Percentiles rank a stretch among this genome's conserved stretches.
Conservation (phyloP, 2,888 invertebrate genomes). For the Pollenia angustigena region DNA sequence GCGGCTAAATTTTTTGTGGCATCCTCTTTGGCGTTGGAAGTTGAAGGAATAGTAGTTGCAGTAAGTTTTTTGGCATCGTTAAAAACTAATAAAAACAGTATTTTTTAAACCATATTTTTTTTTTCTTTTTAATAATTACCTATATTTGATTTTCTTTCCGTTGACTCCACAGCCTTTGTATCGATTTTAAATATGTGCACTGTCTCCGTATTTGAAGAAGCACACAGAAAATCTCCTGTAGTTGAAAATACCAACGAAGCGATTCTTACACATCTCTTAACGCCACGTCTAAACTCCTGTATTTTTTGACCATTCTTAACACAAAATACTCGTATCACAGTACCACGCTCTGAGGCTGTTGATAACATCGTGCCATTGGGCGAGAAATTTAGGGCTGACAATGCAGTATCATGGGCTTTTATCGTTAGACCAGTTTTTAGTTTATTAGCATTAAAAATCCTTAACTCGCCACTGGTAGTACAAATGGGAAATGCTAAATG, state of each 20-base stretch:
- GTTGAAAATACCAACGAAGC: conserved; percentile 83
- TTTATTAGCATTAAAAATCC: conserved; percentile 83
- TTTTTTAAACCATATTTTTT: background rate
- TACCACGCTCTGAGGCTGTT: conserved; percentile 84
- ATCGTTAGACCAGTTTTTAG: conserved; percentile 81
- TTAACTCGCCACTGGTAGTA: conserved; percentile 81
- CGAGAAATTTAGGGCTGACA: conserved; percentile 83
- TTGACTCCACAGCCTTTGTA: conserved; percentile 79
- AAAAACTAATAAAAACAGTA: conserved; percentile 31
- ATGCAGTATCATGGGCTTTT: conserved; percentile 82
- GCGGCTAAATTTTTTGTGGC: background rate
- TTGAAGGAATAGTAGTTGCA: conserved; percentile 20
- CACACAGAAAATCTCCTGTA: conserved; percentile 82
- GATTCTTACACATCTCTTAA: conserved; percentile 83
- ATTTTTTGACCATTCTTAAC: conserved; percentile 83
- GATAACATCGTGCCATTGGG: conserved; percentile 82
- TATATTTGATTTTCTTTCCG: conserved; percentile 78
- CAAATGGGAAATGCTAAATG: conserved; percentile 83
- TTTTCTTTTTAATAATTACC: conserved; percentile 10
- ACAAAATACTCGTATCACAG: conserved; percentile 84
- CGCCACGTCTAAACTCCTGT: conserved; percentile 84
- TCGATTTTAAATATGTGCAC: conserved; percentile 84
- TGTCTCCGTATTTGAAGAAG: conserved; percentile 84
- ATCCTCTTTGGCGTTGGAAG: conserved; percentile 29
- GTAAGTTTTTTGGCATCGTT: conserved; percentile 75